A percentile compares a stretch with the other conserved stretches of the same genome.
Evolutionary conservation across 2,888 invertebrate species (phyloP).

Genomic region (Hetaerina titia): DNA sequence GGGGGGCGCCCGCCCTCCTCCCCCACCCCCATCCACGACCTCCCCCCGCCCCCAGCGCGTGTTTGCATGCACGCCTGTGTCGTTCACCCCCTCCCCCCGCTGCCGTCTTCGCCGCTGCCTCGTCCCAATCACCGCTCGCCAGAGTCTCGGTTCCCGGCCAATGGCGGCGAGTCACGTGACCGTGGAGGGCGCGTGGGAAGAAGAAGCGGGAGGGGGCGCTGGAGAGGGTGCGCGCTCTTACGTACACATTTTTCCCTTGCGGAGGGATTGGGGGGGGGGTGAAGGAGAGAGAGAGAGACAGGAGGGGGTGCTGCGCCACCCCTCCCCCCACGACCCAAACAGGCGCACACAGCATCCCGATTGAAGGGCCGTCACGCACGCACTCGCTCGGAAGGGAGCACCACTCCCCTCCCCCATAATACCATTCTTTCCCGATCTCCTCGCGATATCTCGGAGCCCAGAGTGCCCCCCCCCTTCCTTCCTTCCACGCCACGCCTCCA

Average conservation of each 20-base stretch:
- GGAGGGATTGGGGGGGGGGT: background rate
- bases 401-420: background rate
- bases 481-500: background rate
- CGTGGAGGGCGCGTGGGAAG: background rate
- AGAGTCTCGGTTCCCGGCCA: constrained; percentile 59
- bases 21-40: background rate
- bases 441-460: too few species aligned
- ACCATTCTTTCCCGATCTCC: too few species aligned
- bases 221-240: background rate
- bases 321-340: background rate
- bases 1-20: background rate
- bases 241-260: too few species aligned
- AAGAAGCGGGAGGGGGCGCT: background rate
- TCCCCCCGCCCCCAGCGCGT: background rate
- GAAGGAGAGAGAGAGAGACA: background rate
- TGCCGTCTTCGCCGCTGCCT: background rate
- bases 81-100: background rate
- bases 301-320: background rate
- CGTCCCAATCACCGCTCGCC: constrained; percentile 58
- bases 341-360: too few species aligned
- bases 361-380: background rate
- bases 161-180: constrained; percentile 56
- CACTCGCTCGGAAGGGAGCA: background rate
- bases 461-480: background rate
- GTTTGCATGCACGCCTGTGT: background rate